Evolutionary conservation across 1,140 invertebrate genomes (phyloP), one percentile per base, ranked within the genome.

Genomic region (Lamellibrachia luymesi): DNA sequence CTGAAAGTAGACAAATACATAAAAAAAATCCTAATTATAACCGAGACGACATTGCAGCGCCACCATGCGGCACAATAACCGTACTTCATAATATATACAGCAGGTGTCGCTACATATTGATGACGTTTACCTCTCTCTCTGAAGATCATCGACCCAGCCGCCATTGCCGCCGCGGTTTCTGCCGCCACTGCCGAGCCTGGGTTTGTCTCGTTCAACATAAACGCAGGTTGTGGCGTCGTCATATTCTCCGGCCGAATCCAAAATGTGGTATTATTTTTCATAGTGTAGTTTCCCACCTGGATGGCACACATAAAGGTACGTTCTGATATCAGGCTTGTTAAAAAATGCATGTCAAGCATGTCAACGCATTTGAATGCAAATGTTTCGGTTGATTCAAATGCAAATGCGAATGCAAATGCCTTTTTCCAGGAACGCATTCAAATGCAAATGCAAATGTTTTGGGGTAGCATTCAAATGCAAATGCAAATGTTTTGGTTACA

Each of bases 171-270:
- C 4, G 97, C 97, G 2, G 97, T 97, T 95, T 97, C 97, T 2
- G 97, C 97, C 2, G 97, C 97, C 17, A 97, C 94, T 95, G 97
- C 97, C n/a, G 97, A 97, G 90, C 97, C 97, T 96, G 95, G 94
- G 94, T 97, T 96, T n/a, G 96, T 95, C 5, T 95, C 93, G 93
- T 97, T 97, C 64, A 97, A 97, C 95, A 97, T 97, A 94, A 96
- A 97, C 1, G 97, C 96, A 0, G 97, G 97, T 90, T 97, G 95
- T 0, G 95, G 95, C 95, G 96, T 97, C 90, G 97, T 80, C 2
- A 6, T 22, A 8, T 80, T 2, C 64, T 80, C 64, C 6, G 52
- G 52, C 52, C 52, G 52, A 56, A 56, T 56, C 64, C 64, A 38
- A 38, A 38, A 38, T 38, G 38, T 38, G 38, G 38, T 38, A 38